These are phyloP conservation scores for Mobula birostris DNA, from an alignment of 2,113 vertebrate genomes.

Conservation along the genomic window DNA sequence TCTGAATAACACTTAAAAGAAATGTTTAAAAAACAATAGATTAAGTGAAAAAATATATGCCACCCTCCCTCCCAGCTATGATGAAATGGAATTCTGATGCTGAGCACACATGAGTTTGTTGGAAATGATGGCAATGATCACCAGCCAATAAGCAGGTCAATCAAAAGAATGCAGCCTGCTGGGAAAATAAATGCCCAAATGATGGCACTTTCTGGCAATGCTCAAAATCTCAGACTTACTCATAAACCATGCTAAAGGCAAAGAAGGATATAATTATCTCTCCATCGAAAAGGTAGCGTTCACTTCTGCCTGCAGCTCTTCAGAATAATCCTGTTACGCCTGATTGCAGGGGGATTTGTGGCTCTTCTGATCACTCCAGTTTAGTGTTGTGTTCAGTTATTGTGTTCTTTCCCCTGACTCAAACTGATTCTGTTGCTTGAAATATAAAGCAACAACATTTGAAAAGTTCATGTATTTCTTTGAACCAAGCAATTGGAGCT, in stretches of 20 bases:
- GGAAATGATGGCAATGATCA: background rate
- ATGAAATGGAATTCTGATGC: background rate
- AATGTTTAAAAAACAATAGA: background rate
- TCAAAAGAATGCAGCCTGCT: background rate
- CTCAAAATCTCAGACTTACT: background rate
- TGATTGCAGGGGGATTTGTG: background rate
- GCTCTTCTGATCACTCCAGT: background rate
- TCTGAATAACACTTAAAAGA: background rate
- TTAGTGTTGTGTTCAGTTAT: background rate
- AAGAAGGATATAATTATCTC: background rate
- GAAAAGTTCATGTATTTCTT: background rate
- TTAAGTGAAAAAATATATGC: background rate
- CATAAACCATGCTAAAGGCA: background rate
- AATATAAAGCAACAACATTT: background rate
- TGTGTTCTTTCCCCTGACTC: background rate
- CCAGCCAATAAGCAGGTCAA: background rate
- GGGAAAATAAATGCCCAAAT: background rate
- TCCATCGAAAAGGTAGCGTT: background rate
- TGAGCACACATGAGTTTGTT: background rate
- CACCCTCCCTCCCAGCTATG: background rate
- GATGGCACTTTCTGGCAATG: background rate
- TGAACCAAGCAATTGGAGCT: background rate
- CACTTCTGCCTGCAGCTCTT: background rate
- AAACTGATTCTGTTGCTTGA: background rate
- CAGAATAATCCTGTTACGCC: background rate